Evolutionary conservation across 2,888 invertebrate genomes (phyloP).

Genomic region (Eupithecia subfuscata): DNA sequence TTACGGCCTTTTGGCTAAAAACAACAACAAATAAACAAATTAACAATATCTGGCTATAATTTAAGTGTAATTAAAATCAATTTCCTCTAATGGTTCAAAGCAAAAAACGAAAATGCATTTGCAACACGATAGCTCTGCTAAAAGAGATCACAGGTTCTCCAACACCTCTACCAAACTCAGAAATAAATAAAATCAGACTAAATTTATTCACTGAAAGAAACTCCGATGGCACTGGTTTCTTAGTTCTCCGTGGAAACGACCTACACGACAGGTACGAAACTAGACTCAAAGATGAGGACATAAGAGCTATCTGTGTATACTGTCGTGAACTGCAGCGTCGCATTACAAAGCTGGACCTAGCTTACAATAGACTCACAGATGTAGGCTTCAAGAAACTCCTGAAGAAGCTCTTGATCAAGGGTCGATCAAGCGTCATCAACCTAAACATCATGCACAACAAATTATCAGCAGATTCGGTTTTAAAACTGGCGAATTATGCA

Average conservation of each 20-base stretch:
- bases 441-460: constrained; percentile 85
- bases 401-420: constrained; percentile 71
- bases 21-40: background rate
- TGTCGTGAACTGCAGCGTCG: constrained; percentile 68
- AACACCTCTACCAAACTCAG: constrained; percentile 47
- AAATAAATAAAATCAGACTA: constrained; percentile 65
- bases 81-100: constrained; percentile 23
- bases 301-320: constrained; percentile 78
- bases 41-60: background rate
- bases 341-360: constrained; percentile 79
- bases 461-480: constrained; percentile 73
- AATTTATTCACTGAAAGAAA: constrained; percentile 79
- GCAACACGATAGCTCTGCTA: constrained; percentile 57
- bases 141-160: constrained; percentile 60
- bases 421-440: constrained; percentile 75
- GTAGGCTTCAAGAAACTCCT: constrained; percentile 73
- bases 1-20: background rate
- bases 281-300: constrained; percentile 77
- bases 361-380: constrained; percentile 84
- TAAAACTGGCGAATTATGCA: constrained; percentile 64
- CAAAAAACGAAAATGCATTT: constrained; percentile 62
- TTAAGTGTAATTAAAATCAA: background rate
- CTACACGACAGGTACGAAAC: constrained; percentile 71
- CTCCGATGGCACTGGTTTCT: constrained; percentile 79
- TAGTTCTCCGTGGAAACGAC: constrained; percentile 81